Evolutionary conservation across 2,888 invertebrate genomes (phyloP).

Genomic region (Pristionchus mayeri): DNA sequence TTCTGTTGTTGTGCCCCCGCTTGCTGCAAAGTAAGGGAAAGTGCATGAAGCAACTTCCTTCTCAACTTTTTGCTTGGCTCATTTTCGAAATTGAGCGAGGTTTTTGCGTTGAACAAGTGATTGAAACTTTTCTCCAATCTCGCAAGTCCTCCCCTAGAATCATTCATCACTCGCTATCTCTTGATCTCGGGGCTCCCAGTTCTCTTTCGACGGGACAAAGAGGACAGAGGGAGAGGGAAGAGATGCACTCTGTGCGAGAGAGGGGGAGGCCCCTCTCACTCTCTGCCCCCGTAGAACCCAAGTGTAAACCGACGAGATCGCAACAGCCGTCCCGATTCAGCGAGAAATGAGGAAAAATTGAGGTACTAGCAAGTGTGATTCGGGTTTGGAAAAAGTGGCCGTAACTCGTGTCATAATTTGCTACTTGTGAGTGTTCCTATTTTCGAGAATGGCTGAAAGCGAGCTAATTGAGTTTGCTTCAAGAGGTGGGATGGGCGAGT

Average conservation of each 20-base stretch:
- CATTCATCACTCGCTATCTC: slow-evolving; percentile 15
- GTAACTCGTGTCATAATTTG: neutral
- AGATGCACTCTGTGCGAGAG: slow-evolving; percentile 21
- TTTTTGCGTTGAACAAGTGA: too few species aligned
- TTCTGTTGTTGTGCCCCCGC: too few species aligned
- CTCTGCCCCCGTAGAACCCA: slow-evolving; percentile 37
- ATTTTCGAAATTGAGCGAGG: too few species aligned
- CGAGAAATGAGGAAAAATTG: neutral
- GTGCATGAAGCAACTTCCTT: too few species aligned
- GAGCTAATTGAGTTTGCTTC: neutral
- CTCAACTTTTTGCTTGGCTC: too few species aligned
- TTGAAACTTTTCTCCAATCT: too few species aligned
- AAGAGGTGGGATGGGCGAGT: neutral
- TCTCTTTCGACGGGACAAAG: neutral
- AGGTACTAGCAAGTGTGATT: neutral
- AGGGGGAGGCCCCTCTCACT: slow-evolving; percentile 11
- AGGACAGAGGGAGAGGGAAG: neutral
- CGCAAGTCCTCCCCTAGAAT: neutral
- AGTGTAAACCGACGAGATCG: slow-evolving; percentile 43
- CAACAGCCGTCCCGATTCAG: slow-evolving; percentile 19
- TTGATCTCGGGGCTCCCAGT: neutral
- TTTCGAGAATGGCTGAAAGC: too few species aligned
- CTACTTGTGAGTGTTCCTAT: too few species aligned
- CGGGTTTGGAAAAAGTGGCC: neutral
- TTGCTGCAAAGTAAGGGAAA: too few species aligned